Percentiles rank a stretch among this genome's conserved stretches.
phyloP scores from a whole-genome alignment of 2,888 invertebrate species.

The Diplolepis rosae region DNA sequence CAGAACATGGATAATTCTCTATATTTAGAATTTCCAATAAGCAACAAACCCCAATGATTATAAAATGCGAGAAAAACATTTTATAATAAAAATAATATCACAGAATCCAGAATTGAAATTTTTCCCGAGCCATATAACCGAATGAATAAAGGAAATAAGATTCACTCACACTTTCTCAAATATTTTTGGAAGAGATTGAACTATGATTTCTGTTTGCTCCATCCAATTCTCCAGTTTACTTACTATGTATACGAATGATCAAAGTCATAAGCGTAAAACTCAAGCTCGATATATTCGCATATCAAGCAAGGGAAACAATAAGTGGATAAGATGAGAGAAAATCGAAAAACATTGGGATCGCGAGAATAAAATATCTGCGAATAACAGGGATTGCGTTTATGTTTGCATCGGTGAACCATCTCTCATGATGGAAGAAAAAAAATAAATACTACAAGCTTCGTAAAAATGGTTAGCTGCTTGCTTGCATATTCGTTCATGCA shows the following conservation, averaged over 20 bases:
- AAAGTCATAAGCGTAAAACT: constrained; percentile 18
- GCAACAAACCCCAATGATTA: no score
- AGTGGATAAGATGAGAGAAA: constrained; percentile 13
- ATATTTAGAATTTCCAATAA: no score
- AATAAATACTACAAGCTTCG: background rate
- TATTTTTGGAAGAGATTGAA: background rate
- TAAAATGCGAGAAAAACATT: no score
- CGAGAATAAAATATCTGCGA: constrained; percentile 19
- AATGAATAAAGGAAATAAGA: no score
- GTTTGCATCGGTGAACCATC: constrained; percentile 2
- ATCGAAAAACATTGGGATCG: constrained; percentile 3
- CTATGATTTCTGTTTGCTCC: background rate
- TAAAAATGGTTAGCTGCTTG: background rate
- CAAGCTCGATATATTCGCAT: constrained; percentile 16
- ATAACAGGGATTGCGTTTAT: constrained; percentile 16
- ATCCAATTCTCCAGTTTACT: constrained; percentile 17
- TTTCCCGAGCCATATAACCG: no score
- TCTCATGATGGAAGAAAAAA: background rate
- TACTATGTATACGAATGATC: background rate
- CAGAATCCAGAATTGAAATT: no score
- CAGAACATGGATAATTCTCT: no score
- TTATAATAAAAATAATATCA: no score
- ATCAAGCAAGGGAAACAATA: constrained; percentile 13
- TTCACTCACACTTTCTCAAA: background rate
- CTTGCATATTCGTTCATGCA: background rate